Evolutionary conservation across 1,140 invertebrate species (phyloP).

Genomic region (Eupeodes corollae): DNA sequence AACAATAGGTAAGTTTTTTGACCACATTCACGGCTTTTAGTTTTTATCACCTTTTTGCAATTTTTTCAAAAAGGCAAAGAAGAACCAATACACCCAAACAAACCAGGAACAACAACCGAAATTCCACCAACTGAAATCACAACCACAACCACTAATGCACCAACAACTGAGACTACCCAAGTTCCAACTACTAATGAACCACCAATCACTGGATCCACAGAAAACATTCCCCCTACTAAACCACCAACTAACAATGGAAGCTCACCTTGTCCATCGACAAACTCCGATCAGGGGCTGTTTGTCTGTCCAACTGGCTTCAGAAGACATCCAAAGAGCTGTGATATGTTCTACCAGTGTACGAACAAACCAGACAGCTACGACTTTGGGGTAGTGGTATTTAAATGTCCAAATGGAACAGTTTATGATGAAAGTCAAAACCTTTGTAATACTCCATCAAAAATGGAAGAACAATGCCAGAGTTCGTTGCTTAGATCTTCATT

Average conservation of each 20-base stretch:
- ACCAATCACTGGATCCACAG: conserved; percentile 7
- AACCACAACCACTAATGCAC: conserved; percentile 13
- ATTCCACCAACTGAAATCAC: conserved; percentile 15
- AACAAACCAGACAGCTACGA: conserved; percentile 50
- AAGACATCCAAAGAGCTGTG: conserved; percentile 71
- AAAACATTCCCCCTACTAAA: conserved; percentile 10
- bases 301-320: conserved; percentile 71
- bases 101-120: conserved; percentile 22
- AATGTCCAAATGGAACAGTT: conserved; percentile 62
- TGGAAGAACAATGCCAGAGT: conserved; percentile 17
- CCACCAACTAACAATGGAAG: conserved; percentile 23
- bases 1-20: conserved; percentile 1
- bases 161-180: conserved; percentile 15
- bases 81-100: conserved; percentile 10
- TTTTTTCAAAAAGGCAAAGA: conserved; percentile 2
- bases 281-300: conserved; percentile 54
- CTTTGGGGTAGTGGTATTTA: conserved; percentile 57
- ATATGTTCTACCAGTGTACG: conserved; percentile 73
- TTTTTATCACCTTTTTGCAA: no score
- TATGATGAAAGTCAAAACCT: conserved; percentile 61
- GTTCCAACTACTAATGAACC: conserved; percentile 12
- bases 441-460: conserved; percentile 42
- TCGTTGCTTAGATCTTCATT: conserved; percentile 18
- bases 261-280: conserved; percentile 39
- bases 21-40: no score